Evolutionary conservation across 2,797 vertebrate genomes (phyloP), one percentile per base, ranked within the genome.

Genomic region (Muscicapa striata): DNA sequence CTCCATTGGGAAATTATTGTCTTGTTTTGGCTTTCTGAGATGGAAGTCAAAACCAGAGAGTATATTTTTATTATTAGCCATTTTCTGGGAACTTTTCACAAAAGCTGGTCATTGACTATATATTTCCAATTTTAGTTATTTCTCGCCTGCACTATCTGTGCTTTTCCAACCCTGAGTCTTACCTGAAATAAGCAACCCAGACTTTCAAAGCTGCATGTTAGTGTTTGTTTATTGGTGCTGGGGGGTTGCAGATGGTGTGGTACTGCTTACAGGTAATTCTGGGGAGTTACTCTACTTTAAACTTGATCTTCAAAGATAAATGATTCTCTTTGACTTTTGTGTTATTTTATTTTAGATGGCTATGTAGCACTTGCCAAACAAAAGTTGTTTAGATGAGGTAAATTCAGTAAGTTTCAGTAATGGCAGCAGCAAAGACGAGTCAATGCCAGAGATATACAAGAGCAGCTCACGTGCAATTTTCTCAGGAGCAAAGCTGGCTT

Each of bases 21-120:
- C 58, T 41, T 64, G 36, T 70, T 79, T 81, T 91, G 87, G 18
- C 80, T 96, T 86, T 90, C 85, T 79, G 77, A 94, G 55, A 27
- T 48, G 55, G 40, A 90, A 94, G 70, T 74, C 73, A 76, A 90
- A 91, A 73, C 22, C 30, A 46, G 38, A 30, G 52, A 73, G 43
- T 52, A 22, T 63, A 51, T 52, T 63, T 91, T 90, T 84, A 51
- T 72, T 90, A n/a, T 52, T 80, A 84, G 57, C 57, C 8, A 0
- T 84, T 93, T 34, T 67, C 66, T 93, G 76, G 63, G 30, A 94
- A 48, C 8, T 12, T 84, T 81, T 87, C 36, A 38, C 20, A 72
- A 59, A 80, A 84, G 34, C 62, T 91, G 45, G 21, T 67, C 54
- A 63, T 51, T 76, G 36, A 55, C 67, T 78, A 11, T 69, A 59